A percentile compares a stretch with the other conserved stretches of the same genome.
phyloP scores from a whole-genome alignment of 2,888 invertebrate species.

The Diarsia dahlii region DNA sequence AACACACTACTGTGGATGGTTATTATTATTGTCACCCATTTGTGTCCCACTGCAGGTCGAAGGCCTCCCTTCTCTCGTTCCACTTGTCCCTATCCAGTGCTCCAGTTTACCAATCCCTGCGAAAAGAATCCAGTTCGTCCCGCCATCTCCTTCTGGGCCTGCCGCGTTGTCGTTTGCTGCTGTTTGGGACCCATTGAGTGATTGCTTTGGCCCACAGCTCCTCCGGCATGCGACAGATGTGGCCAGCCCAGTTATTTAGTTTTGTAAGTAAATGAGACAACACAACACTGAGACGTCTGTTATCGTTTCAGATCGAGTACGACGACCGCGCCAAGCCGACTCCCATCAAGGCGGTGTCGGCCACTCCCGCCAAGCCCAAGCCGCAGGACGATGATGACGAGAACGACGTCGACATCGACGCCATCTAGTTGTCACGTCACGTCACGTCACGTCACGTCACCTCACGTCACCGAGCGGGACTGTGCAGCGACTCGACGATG shows the following conservation, averaged over 20 bases:
- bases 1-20: background rate
- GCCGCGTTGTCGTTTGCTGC: too few species aligned
- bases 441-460: slow-evolving; percentile 22
- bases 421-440: slow-evolving; percentile 92
- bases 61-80: too few species aligned
- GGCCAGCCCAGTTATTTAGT: background rate
- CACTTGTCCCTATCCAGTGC: too few species aligned
- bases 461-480: slow-evolving; percentile 11
- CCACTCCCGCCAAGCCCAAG: slow-evolving; percentile 78
- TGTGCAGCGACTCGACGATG: slow-evolving; percentile 53
- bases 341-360: slow-evolving; percentile 92
- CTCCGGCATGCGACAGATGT: too few species aligned
- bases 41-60: too few species aligned
- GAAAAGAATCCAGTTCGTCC: too few species aligned
- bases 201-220: too few species aligned
- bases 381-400: slow-evolving; percentile 93
- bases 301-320: slow-evolving; percentile 93
- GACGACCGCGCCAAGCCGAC: slow-evolving; percentile 96
- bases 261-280: background rate
- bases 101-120: too few species aligned
- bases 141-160: too few species aligned
- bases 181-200: too few species aligned
- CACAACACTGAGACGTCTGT: background rate
- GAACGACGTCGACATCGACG: slow-evolving; percentile 97
- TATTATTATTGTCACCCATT: too few species aligned